A percentile compares a stretch with the other conserved stretches of the same genome.
Evolutionary conservation across 2,113 vertebrate species (phyloP).

Genomic region (Gasterosteus aculeatus): DNA sequence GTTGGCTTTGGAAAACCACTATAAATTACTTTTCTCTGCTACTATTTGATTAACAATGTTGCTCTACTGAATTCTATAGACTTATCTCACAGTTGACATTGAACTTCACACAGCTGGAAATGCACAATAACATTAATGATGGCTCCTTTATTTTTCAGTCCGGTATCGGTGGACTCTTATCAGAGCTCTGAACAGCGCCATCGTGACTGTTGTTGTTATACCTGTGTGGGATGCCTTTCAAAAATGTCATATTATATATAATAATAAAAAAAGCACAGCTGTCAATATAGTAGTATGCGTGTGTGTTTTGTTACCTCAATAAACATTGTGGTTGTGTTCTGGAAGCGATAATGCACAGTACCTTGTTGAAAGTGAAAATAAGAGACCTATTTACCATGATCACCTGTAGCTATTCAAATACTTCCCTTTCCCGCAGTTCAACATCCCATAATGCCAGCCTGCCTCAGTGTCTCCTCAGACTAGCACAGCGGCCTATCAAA

Average conservation of each 20-base stretch:
- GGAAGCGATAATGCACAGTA: background rate
- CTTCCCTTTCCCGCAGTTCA: constrained; percentile 5
- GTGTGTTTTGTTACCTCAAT: background rate
- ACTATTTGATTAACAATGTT: background rate
- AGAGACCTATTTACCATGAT: background rate
- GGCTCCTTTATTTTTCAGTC: background rate
- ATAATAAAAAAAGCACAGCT: background rate
- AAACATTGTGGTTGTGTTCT: background rate
- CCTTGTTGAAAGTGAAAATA: background rate
- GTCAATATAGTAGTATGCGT: background rate
- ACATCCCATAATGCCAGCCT: constrained; percentile 39
- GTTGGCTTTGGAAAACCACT: no score
- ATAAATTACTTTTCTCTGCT: background rate
- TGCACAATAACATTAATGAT: background rate
- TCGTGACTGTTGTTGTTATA: background rate
- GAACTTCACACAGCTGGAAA: background rate
- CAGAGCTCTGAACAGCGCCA: background rate
- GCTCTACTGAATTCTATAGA: background rate
- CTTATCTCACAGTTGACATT: background rate
- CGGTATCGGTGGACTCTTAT: background rate
- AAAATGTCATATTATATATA: constrained; percentile 16
- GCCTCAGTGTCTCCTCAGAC: constrained; percentile 22
- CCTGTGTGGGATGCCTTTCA: background rate
- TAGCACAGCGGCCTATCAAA: constrained; percentile 32
- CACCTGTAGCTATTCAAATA: background rate